A percentile compares a stretch with the other conserved stretches of the same genome.
These are phyloP conservation scores for Dipodomys merriami DNA, from an alignment of 2,113 vertebrate species.

Conservation along the genomic window DNA sequence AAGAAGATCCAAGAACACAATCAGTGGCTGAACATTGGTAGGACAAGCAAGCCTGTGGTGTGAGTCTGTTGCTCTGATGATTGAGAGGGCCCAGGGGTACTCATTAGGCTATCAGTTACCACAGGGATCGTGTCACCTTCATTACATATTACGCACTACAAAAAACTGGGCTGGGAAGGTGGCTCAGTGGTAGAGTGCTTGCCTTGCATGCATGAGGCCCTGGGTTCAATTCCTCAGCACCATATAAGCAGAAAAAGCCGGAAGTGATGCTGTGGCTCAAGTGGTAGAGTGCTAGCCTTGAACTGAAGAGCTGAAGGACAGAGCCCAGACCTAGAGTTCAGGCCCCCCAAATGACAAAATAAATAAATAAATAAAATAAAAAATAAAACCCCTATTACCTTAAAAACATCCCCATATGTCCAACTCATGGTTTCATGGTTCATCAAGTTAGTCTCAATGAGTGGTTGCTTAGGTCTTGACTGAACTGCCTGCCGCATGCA, in stretches of 20 bases:
- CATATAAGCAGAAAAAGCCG: no score
- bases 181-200: no score
- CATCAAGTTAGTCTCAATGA: not conserved
- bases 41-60: not conserved
- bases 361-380: no score
- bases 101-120: not conserved
- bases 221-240: no score
- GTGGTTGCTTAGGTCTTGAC: not conserved
- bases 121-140: not conserved
- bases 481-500: not conserved
- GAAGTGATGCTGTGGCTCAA: no score
- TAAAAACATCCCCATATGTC: not conserved
- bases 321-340: no score
- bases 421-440: not conserved
- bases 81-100: not conserved
- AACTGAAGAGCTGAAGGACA: no score
- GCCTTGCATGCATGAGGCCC: no score
- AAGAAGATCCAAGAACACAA: not conserved
- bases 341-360: not conserved
- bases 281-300: no score
- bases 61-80: not conserved
- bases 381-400: not conserved
- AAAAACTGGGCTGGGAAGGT: not conserved
- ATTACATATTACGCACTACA: not conserved
- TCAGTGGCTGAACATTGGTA: not conserved